Evolutionary conservation across 2,888 invertebrate genomes (phyloP), one percentile per base, ranked within the genome.

Genomic region (Macrostomum cliftonense): DNA sequence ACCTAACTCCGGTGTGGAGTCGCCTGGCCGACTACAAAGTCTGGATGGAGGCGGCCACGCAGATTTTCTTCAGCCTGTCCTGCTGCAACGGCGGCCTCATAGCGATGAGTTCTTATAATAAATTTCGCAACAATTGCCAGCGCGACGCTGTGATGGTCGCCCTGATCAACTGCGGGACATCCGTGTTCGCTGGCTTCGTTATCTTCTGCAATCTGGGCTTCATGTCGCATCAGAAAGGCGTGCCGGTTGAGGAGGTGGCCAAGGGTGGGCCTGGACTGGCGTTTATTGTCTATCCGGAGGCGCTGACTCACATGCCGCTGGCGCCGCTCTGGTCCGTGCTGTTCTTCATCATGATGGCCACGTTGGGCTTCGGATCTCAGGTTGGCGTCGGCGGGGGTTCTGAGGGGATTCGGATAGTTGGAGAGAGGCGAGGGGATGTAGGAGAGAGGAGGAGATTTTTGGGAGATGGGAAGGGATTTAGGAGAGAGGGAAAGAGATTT

Each of bases 1-100:
- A 83, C 63, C 71, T 85, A 46, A 81, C 79, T 42, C 84, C 84
- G 1, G 79, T 82, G 59, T 83, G 81, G 73, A 75, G 76, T 45
- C 78, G 78, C 59, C 74, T 83, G 46, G 73, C 75, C 37, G 81
- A 82, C 16, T 16, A 40, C 13, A 53, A 64, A 63, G 63, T 65
- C 12, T 65, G 65, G 65, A 60, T 61, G 43, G 64, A 65, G 46
- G 65, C 65, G 12, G 61, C 62, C 19, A 63, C 63, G 0, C 65
- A 65, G 58, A 64, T 65, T 16, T 63, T 65, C 55, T 65, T 63
- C 56, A 64, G 64, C 4, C 57, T 65, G 16, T 62, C 64, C 45
- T 60, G 64, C 16, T 65, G 66, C 50, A 59, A 64, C 16, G 68
- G 68, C 14, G 67, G 65, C 12, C 59, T 68, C 40, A 61, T 68